Base-by-base conservation (phyloP, 1,140 invertebrate genomes). In the Frieseomelitta varia region DNA sequence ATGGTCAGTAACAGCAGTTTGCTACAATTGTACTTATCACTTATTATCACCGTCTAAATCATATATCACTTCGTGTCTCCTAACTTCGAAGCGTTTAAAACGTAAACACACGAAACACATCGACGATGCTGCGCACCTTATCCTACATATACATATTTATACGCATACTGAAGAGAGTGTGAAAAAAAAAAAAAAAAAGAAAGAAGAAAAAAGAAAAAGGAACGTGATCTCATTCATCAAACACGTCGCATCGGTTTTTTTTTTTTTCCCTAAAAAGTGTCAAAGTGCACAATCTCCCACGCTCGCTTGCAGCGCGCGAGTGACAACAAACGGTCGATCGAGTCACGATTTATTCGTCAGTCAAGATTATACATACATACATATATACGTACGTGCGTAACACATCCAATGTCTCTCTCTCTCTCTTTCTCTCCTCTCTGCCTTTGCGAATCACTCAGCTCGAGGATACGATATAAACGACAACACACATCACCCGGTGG, bases 401-500 rank as follows among this genome's bases (percentile, higher is more conserved):
- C 39, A 61, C 55, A 61, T 81, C 47, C 67, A 51, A 81, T 74
- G 53, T 51, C 27, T 73, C 56, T 30, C 39, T 19, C 55, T 56
- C 53, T 15, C n/a, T n/a, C n/a, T n/a, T n/a, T n/a, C n/a, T n/a
- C 19, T 10, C 6, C 15, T 55, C 15, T 81, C 79, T 53, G n/a
- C 47, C 61, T n/a, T 27, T n/a, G 56, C 58, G 58, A 61, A 76
- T 75, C 80, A 79, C 81, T 83, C 15, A 71, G 65, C 39, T 65
- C 63, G 53, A 69, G 56, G 56, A 69, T 78, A 78, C 74, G 65
- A 71, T 34, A 68, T 30, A 30, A 30, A 47, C 39, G 79, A 79
- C 77, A 51, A 27, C 76, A 79, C 81, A 79, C 81, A 84, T 84
- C 81, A 72, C 76, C 81, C 75, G 58, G 67, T 39, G 51, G 39